Percentiles rank a stretch among this genome's conserved stretches.
Evolutionary conservation across 2,888 invertebrate species (phyloP).

Genomic region (Odontomyia ornata): DNA sequence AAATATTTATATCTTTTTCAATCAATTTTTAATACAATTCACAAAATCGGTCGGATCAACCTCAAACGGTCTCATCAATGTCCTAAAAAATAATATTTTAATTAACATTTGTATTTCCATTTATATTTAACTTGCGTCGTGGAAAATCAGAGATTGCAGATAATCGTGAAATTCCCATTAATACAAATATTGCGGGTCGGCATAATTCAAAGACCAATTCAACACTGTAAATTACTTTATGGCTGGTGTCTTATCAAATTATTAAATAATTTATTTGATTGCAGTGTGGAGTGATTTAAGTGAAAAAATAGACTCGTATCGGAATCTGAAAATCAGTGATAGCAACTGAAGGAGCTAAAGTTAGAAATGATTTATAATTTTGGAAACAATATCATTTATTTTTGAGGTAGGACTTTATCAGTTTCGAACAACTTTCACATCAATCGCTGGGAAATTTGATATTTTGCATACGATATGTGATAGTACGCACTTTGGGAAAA

Average conservation of each 20-base stretch:
- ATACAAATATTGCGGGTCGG: neutral
- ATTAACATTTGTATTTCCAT: conserved; percentile 7
- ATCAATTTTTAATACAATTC: neutral
- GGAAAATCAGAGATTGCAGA: neutral
- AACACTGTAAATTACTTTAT: neutral
- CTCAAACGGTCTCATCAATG: neutral
- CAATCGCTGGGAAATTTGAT: neutral
- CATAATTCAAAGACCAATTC: neutral
- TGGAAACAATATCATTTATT: neutral
- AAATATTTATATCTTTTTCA: neutral
- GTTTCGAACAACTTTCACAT: neutral
- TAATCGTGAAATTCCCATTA: neutral
- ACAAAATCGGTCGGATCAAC: neutral
- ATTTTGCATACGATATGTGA: neutral
- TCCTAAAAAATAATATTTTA: neutral
- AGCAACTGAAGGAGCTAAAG: neutral
- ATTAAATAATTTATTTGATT: neutral
- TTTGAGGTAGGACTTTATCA: neutral
- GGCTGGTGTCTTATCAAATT: neutral
- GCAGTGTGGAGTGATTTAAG: neutral
- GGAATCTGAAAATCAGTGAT: neutral
- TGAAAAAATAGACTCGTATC: neutral
- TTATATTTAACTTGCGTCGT: neutral
- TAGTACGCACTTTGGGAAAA: too few relatives aligned
- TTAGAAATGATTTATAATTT: neutral